Percentiles rank a stretch among this genome's conserved stretches.
These are phyloP conservation scores for Rhinogobius similis DNA, from an alignment of 2,113 vertebrate species.

Conservation along the genomic window DNA sequence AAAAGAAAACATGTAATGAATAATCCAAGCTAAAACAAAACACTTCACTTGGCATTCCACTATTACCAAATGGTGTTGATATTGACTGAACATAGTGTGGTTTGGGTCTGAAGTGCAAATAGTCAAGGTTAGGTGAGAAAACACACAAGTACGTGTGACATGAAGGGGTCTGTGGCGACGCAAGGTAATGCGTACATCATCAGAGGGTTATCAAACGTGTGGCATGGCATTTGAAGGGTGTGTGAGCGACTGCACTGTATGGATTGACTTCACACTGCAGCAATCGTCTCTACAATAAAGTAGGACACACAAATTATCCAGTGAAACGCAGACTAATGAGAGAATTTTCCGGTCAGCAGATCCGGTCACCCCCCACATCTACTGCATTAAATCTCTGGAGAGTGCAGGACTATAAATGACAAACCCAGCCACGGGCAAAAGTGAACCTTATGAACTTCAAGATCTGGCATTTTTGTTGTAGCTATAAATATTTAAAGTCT, in stretches of 20 bases:
- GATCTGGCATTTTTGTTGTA: background rate
- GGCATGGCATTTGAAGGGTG: background rate
- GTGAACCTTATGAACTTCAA: background rate
- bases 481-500: background rate
- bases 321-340: slow-evolving; percentile 45
- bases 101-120: slow-evolving; percentile 18
- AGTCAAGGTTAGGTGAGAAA: slow-evolving; percentile 25
- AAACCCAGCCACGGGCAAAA: background rate
- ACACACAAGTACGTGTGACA: background rate
- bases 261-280: slow-evolving; percentile 3
- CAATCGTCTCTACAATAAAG: slow-evolving; percentile 12
- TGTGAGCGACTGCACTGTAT: background rate
- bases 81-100: background rate
- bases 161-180: background rate
- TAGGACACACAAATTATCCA: slow-evolving; percentile 36
- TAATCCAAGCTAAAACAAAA: background rate
- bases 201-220: background rate
- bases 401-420: background rate
- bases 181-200: background rate
- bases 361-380: slow-evolving; percentile 7
- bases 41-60: background rate
- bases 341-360: slow-evolving; percentile 43
- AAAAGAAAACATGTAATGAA: no score
- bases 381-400: slow-evolving; percentile 8
- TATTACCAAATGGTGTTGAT: background rate